These are phyloP conservation scores for Oryzias dopingdopingensis DNA, from an alignment of 2,797 vertebrate genomes.

Conservation along the genomic window DNA sequence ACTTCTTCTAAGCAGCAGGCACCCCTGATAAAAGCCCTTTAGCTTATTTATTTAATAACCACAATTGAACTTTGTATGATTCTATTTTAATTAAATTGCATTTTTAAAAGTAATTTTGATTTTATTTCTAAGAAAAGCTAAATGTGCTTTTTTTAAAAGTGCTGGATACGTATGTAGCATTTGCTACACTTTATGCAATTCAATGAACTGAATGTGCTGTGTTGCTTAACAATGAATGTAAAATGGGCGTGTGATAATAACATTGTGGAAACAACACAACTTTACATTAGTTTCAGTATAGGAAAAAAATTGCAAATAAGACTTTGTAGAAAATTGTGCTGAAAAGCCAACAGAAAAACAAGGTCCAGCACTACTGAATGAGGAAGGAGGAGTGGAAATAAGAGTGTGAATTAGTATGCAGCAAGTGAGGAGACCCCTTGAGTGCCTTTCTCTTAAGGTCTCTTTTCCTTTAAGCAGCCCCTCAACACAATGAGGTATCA, in stretches of 20 bases:
- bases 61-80: too few species aligned
- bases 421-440: constrained; percentile 14
- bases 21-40: too few species aligned
- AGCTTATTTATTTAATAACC: too few species aligned
- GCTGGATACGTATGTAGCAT: not conserved
- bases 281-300: not conserved
- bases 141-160: not conserved
- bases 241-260: constrained; percentile 3
- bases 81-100: too few species aligned
- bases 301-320: too few species aligned
- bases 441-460: constrained; percentile 34
- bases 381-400: constrained; percentile 2
- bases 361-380: not conserved
- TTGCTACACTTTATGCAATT: constrained; percentile 11
- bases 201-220: constrained; percentile 4
- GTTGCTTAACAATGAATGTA: constrained; percentile 8
- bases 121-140: too few species aligned
- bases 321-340: too few species aligned
- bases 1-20: too few species aligned
- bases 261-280: constrained; percentile 7
- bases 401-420: constrained; percentile 40
- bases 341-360: not conserved
- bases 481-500: constrained; percentile 27
- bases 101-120: too few species aligned
- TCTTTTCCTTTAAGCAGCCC: constrained; percentile 35